phyloP scores from a whole-genome alignment of 2,797 vertebrate species.

The Naso thynnoides region DNA sequence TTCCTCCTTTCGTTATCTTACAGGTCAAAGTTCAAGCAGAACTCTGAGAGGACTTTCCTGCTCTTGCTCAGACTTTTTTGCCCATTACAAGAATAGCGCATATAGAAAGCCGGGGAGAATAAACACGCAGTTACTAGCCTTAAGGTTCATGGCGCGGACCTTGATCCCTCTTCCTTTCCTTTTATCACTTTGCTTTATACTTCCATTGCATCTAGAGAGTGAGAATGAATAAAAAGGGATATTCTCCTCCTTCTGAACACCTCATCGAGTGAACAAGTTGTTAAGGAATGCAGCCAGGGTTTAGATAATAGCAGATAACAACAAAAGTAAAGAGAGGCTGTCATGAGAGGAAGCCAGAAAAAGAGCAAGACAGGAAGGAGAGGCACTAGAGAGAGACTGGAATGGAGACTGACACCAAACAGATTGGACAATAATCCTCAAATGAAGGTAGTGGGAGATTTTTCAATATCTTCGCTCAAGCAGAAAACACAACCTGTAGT shows the following conservation, averaged over 20 bases:
- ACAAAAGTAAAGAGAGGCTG: constrained; percentile 40
- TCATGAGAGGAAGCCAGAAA: constrained; percentile 2
- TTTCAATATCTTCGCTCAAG: constrained; percentile 68
- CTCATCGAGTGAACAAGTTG: constrained; percentile 64
- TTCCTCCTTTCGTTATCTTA: constrained; percentile 1
- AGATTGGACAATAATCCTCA: constrained; percentile 74
- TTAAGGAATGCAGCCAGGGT: constrained; percentile 52
- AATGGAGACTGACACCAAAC: constrained; percentile 64
- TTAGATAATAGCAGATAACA: constrained; percentile 55
- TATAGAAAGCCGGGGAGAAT: constrained; percentile 39
- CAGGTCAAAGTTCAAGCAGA: constrained; percentile 33
- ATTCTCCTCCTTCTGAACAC: constrained; percentile 38
- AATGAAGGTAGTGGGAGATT: constrained; percentile 62
- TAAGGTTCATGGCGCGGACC: constrained; percentile 22
- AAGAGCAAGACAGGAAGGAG: constrained; percentile 31
- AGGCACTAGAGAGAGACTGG: constrained; percentile 26
- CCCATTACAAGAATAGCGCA: constrained; percentile 8
- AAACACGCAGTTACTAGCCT: constrained; percentile 54
- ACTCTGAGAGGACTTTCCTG: constrained; percentile 30
- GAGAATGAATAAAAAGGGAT: constrained; percentile 55
- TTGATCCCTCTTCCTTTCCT: constrained; percentile 40
- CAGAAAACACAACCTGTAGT: constrained; percentile 68
- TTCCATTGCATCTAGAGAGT: constrained; percentile 23
- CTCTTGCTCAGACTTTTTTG: constrained; percentile 15
- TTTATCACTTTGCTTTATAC: constrained; percentile 49